Conservation (phyloP, 2,888 invertebrate genomes). For the Camptogramma bilineatum region DNA sequence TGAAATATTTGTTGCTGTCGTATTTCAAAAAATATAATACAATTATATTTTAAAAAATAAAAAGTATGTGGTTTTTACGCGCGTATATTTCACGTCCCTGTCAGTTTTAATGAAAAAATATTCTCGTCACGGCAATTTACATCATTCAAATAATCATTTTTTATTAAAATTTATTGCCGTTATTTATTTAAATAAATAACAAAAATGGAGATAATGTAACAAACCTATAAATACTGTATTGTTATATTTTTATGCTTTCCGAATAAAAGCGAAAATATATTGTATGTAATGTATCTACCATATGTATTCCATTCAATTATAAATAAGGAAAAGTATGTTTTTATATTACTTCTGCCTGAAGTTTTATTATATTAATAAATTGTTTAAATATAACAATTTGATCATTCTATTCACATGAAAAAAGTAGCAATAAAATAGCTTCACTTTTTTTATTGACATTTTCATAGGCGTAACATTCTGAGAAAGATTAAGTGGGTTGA, state of each 20-base stretch:
- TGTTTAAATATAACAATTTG: no score
- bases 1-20: neutral
- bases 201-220: constrained; percentile 19
- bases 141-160: constrained; percentile 36
- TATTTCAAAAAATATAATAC: neutral
- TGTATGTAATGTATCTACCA: no score
- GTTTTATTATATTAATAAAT: no score
- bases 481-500: neutral
- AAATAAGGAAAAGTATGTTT: no score
- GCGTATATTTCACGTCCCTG: constrained; percentile 31
- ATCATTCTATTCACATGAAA: neutral
- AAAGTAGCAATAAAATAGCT: neutral
- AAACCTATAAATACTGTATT: constrained; percentile 27
- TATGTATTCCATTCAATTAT: no score
- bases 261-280: neutral
- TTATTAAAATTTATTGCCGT: constrained; percentile 35
- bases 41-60: neutral
- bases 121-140: constrained; percentile 32
- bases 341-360: no score
- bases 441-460: neutral
- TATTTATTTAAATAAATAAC: constrained; percentile 16
- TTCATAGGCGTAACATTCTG: neutral
- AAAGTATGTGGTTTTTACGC: constrained; percentile 16
- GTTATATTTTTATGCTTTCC: constrained; percentile 16
- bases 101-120: constrained; percentile 34